Base-by-base conservation (phyloP, 2,888 invertebrate genomes). In the Apotomis capreana region DNA sequence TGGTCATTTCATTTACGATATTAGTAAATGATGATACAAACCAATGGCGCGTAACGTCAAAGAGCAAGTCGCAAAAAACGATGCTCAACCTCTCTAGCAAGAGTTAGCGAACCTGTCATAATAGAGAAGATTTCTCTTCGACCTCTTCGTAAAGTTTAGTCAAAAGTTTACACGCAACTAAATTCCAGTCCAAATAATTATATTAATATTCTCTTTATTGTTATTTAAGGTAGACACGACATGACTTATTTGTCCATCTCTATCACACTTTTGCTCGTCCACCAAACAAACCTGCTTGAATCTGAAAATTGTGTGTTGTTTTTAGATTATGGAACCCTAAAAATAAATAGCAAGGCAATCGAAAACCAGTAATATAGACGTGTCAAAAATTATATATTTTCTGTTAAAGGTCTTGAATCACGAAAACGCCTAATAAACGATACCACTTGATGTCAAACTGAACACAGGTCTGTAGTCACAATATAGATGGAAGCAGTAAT, bases 351-450 rank as follows among this genome's bases (percentile, higher is more conserved):
- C 10, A 49, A 10, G n/a, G 26, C 46, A 57, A 26, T 46, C 12
- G n/a, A 44, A 44, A 55, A 55, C 26, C 49, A 9, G 26, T 44
- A 46, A 55, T 44, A 15, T 61, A 49, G 37, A 44, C 26, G 61
- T 68, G 61, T 61, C 44, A 46, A 55, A 52, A 52, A 44, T 44
- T 68, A 51, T 40, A 52, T 68, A 60, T 44, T 52, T 49, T 52
- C 10, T 12, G 49, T 15, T 59, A 46, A 46, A 61, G 36, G 37
- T 55, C 15, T 46, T 37, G 4, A 62, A 71, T 61, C 51, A 71
- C 61, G 44, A 71, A 67, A 49, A 49, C 6, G 55, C 55, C 70
- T 40, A 44, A 67, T 67, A 67, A 67, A 67, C 46, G 70, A 55
- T 51, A 51, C 60, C 26, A 67, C 61, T 67, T 5, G 4, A 49